Base-by-base conservation (phyloP, 2,888 invertebrate genomes). In the Minunthozetes semirufus region DNA sequence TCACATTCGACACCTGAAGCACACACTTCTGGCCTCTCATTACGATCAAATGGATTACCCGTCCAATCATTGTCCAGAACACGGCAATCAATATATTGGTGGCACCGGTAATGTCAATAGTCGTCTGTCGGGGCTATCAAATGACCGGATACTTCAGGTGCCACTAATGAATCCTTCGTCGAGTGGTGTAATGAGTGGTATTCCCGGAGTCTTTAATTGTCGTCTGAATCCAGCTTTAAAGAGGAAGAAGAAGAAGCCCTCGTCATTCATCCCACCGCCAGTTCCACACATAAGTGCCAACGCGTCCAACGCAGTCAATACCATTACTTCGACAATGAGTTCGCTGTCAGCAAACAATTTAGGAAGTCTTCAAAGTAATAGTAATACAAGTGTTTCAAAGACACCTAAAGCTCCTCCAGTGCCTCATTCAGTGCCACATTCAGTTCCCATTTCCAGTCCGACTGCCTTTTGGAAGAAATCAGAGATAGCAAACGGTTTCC, bases 231-330 rank as follows among this genome's bases (percentile, higher is more conserved):
- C 92, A 0, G 84, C 83, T 53, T 87, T 87, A 25, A 89, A 88
- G 77, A 86, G 92, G 29, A 93, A 93, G 82, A 93, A 93, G 84
- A 93, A 93, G 82, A 93, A 92, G 82, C 92, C 93, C n/a, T 92
- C 92, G 0, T 88, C 89, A 0, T 92, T 93, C 82, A 89, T 93
- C 4, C 92, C 92, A 0, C 92, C 92, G 0, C 81, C 81, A 15
- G 61, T 46, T n/a, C 48, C 50, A 48, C 25, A n/a, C 48, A 72
- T 63, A 5, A 38, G 17, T 17, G 29, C 48, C 15, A 22, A 48
- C 9, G 15, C 27, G 46, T 33, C 38, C 38, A 74, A 48, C 27
- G 29, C 48, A 13, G 9, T 59, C 8, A 72, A 72, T 25, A 50
- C 71, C 17, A 72, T 53, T 1, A 53, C 33, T 17, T 72, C 50